Conservation (phyloP, 2,113 vertebrate species). For the Microtus pennsylvanicus region DNA sequence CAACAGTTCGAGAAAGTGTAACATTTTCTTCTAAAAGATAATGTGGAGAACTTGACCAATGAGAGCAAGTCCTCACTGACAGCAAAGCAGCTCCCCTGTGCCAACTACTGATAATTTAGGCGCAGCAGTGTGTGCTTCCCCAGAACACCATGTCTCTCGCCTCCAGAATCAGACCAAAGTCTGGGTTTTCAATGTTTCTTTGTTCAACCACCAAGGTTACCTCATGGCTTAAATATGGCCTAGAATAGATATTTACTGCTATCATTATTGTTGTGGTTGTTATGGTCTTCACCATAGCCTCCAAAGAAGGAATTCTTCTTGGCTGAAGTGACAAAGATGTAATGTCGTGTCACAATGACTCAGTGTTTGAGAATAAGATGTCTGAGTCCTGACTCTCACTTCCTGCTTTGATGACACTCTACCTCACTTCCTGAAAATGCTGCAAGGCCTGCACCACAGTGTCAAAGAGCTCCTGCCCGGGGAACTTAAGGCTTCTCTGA, state of each 20-base stretch:
- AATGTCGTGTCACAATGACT: slow-evolving; percentile 66
- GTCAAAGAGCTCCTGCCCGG: neutral
- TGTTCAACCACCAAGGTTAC: neutral
- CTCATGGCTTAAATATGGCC: neutral
- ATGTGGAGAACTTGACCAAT: slow-evolving; percentile 37
- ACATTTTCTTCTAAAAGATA: slow-evolving; percentile 48
- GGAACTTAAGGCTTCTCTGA: neutral
- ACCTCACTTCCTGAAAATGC: slow-evolving; percentile 72
- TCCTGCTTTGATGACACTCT: slow-evolving; percentile 60
- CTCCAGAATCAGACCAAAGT: slow-evolving; percentile 3
- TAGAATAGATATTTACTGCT: neutral
- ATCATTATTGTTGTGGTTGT: neutral
- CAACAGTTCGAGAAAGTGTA: slow-evolving; percentile 22
- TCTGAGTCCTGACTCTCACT: slow-evolving; percentile 74
- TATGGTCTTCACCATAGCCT: neutral
- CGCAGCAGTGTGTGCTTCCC: neutral
- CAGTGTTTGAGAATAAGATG: slow-evolving; percentile 58
- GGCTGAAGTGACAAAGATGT: slow-evolving; percentile 34
- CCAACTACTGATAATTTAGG: neutral
- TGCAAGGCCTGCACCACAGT: neutral
- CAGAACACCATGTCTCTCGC: neutral
- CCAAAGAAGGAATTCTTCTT: slow-evolving; percentile 28
- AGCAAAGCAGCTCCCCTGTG: neutral
- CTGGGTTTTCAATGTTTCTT: slow-evolving; percentile 42
- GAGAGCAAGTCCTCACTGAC: slow-evolving; percentile 16